Base-by-base conservation (phyloP, 2,888 invertebrate genomes). In the Oxystoma pomonae region DNA sequence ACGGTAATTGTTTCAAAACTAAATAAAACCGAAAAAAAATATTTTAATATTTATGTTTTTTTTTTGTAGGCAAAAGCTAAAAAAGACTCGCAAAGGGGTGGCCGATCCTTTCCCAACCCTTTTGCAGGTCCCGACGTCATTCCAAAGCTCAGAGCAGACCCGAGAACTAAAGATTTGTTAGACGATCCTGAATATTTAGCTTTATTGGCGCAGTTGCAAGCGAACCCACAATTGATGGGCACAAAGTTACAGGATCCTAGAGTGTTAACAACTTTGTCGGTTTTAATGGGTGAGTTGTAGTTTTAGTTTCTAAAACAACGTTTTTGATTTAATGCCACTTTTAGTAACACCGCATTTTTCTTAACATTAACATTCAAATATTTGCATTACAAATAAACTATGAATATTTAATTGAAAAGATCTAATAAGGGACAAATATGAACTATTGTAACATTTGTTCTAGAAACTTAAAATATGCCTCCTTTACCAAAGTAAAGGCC, bases 101-200 rank as follows among this genome's bases (percentile, higher is more conserved):
- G 20, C 7, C 65, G 66, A 12, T 60, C 65, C 18, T 76, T 79
- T 65, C 78, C 70, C 0, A 86, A 84, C 75, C 86, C 86, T 0
- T 89, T 89, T 74, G 77, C 77, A 56, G 77, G 80, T 7, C 83
- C 86, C 0, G 83, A 85, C 72, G 72, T 88, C 1, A 82, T 88
- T 69, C 77, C 81, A 0, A 90, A 89, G 77, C 78, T 93, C 16
- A 80, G 83, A 65, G 82, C 81, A 2, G 87, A 93, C 77, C 88
- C 91, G 12, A 83, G 87, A 75, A 91, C 92, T 1, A 85, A 82
- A 72, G 86, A 85, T 58, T 90, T 84, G 78, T 76, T 93, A 59
- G 85, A 88, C 65, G 92, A 94, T 79, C 91, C 91, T 0, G 86
- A 88, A 67, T 93, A 89, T 79, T 75, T 89, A 19, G 83, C 85